These are phyloP conservation scores for Stichodactyla helianthus DNA, from an alignment of 64 coral and sea anemone species.

Conservation along the genomic window DNA sequence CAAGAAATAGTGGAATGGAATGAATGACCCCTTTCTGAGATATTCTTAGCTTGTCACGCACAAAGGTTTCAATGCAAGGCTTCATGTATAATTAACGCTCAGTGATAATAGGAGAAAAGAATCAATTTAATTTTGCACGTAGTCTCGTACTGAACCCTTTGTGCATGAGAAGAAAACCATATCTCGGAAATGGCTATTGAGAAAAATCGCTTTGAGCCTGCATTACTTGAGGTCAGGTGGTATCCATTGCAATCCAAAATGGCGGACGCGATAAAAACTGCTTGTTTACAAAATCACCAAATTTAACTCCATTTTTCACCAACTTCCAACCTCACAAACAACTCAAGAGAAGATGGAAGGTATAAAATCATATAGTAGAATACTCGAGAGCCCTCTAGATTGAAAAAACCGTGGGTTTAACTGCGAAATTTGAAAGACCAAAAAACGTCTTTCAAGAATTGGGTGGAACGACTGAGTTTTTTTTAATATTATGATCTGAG, in stretches of 20 bases:
- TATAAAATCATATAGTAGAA: background rate
- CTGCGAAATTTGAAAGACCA: background rate
- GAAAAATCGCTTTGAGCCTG: background rate
- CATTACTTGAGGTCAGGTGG: background rate
- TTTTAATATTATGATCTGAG: background rate
- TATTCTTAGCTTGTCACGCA: too few relatives aligned
- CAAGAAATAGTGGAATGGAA: too few relatives aligned
- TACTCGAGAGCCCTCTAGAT: background rate
- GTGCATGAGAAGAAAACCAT: too few relatives aligned
- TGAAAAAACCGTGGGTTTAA: background rate
- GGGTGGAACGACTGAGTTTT: background rate
- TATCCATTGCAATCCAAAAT: constrained; percentile 4
- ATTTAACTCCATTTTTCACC: background rate
- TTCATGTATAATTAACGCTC: too few relatives aligned
- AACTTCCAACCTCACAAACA: background rate
- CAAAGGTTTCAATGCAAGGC: too few relatives aligned
- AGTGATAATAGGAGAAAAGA: too few relatives aligned
- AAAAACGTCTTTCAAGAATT: background rate
- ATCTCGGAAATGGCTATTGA: background rate
- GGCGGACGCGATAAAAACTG: constrained; percentile 21
- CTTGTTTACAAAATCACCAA: constrained; percentile 22
- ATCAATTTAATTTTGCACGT: too few relatives aligned
- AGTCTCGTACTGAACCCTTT: too few relatives aligned
- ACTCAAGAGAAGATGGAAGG: constrained; percentile 3
- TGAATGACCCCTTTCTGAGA: too few relatives aligned